Evolutionary conservation across 1,140 invertebrate species (phyloP), one percentile per base, ranked within the genome.

Genomic region (Trichonephila clavipes): DNA sequence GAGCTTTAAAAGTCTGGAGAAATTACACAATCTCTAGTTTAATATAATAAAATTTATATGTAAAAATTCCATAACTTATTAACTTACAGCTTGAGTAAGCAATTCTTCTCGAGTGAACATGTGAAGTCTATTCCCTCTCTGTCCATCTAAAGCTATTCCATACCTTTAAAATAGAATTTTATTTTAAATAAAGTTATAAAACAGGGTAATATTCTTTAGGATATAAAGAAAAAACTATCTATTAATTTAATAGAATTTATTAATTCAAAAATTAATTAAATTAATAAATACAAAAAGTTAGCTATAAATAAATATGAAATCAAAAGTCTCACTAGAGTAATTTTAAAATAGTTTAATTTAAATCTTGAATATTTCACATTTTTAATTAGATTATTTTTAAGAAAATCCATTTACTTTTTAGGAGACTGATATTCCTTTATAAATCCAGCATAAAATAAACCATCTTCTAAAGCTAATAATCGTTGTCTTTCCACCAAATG

Each of bases 91-190:
- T 96, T 98, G 98, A 95, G 97, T 97, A 12, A 99, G 96, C 21
- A 98, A 97, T 96, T 99, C 98, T 95, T 99, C 98, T 95, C 97
- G 97, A 0, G 98, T 98, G 95, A 98, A 97, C 94, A 99, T 98
- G 95, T 98, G 98, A 61, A 98, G 98, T 90, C 97, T 97, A 95
- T 98, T 98, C 19, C 98, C 98, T 83, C 98, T 96, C 95, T 99
- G 98, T 7, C 98, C 98, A 95, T 99, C 98, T 77, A 99, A 96
- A 0, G 97, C 97, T 64, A 99, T 98, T 0, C 98, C 98, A 95
- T 94, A 94, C n/a, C 94, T 94, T 28, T 58, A 86, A 94, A 16
- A n/a, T 12, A 24, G 16, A 61, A 7, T 95, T 95, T 95, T 98
- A 99, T 99, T 97, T 5, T 69, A 77, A 77, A 83, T 58, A 58